Conservation (phyloP, 1,140 invertebrate genomes). For the Potamilus streckersoni region DNA sequence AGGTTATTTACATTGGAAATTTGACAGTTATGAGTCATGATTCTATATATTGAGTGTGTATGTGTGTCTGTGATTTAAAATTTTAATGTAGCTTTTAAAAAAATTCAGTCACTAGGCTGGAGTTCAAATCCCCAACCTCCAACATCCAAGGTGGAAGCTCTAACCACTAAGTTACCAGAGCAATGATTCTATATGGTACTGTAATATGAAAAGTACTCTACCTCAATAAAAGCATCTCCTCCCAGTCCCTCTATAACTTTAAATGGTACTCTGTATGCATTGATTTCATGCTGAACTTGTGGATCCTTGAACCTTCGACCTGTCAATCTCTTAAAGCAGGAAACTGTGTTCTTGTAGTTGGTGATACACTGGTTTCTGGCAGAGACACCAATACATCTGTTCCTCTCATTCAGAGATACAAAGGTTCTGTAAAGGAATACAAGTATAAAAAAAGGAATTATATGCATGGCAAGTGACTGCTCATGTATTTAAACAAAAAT, state of each 20-base stretch:
- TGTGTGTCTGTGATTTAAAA: no score
- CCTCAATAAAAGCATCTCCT: slow-evolving; percentile 68
- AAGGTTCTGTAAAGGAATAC: slow-evolving; percentile 81
- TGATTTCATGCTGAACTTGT: slow-evolving; percentile 83
- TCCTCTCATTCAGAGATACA: slow-evolving; percentile 93
- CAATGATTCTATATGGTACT: no score
- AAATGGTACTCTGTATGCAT: slow-evolving; percentile 77
- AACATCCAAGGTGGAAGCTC: no score
- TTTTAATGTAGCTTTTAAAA: no score
- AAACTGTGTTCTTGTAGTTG: slow-evolving; percentile 97
- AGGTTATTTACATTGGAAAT: no score
- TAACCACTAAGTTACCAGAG: no score
- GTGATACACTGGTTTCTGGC: slow-evolving; percentile 97
- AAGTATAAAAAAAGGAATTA: slow-evolving; percentile 1
- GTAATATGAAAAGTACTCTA: slow-evolving; percentile 67
- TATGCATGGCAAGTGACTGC: no score
- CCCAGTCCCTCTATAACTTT: slow-evolving; percentile 77
- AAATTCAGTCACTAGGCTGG: no score
- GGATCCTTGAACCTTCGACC: slow-evolving; percentile 89
- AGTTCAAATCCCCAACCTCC: no score
- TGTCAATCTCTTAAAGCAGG: slow-evolving; percentile 91
- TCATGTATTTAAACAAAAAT: neutral
- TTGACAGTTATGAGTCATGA: no score
- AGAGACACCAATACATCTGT: slow-evolving; percentile 92
- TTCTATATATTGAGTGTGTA: no score